Evolutionary conservation across 2,797 vertebrate species (phyloP), one percentile per base, ranked within the genome.

Genomic region (Crocodylus rhombifer): DNA sequence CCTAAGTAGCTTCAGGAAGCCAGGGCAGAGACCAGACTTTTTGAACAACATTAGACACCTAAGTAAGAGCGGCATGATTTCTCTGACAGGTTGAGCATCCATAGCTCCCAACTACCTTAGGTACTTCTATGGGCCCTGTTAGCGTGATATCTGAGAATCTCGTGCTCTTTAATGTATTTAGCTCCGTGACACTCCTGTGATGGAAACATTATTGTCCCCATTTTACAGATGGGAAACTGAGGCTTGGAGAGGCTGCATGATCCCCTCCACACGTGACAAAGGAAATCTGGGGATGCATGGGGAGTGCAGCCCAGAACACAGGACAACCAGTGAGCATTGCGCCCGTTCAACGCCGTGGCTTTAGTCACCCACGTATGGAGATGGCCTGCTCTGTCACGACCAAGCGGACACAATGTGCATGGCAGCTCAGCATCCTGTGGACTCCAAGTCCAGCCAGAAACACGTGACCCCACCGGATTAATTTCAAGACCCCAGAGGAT

Each of bases 401-500:
- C 6, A 78, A 86, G 74, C 0, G 0, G 1, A 12, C 2, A 71
- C 26, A 61, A 20, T 26, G 4, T 3, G 0, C 0, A 4, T 74
- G 61, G 9, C 12, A 30, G n/a, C n/a, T 20, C 14, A 55, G 76
- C 33, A 61, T 78, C 30, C 30, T 58, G 10, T 25, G 13, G 28
- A 51, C 15, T 57, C 42, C 42, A 51, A 51, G 42, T 51, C 42
- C 42, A 51, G 42, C 42, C 42, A 51, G 42, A 51, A 51, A 51
- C 42, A 51, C 42, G 10, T 51, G 42, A 89, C n/a, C 6, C 21
- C 33, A 11, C n/a, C 55, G 36, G 3, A 63, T 14, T 23, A 28
- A 17, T 56, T 6, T 65, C 28, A 7, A 82, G 57, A n/a, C 14
- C 75, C 9, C 4, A 1, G 0, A 55, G 21, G 58, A 21, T 71